Percentiles rank a stretch among this genome's conserved stretches.
phyloP scores from a whole-genome alignment of 2,888 invertebrate genomes.

The Leptogaster cylindrica region DNA sequence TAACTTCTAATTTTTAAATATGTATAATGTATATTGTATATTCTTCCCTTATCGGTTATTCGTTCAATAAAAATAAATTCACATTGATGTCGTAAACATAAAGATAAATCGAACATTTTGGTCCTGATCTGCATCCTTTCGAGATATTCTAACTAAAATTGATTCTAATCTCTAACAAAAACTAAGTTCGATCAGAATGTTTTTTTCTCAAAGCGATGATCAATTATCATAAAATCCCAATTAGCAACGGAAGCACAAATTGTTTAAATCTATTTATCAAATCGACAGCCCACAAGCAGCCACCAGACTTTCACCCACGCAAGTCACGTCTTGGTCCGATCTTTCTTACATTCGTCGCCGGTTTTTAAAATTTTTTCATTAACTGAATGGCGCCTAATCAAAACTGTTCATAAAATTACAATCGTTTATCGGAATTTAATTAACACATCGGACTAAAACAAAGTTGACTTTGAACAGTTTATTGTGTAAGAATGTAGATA shows the following conservation, averaged over 20 bases:
- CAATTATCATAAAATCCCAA: slow-evolving; percentile 37
- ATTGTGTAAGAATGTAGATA: neutral
- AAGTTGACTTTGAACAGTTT: slow-evolving; percentile 15
- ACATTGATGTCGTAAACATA: too few species aligned
- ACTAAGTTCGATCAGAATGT: slow-evolving; percentile 8
- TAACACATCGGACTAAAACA: slow-evolving; percentile 23
- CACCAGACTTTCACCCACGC: slow-evolving; percentile 25
- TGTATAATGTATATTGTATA: too few species aligned
- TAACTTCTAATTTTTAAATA: too few species aligned
- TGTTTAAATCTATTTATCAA: slow-evolving; percentile 33
- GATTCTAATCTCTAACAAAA: too few species aligned
- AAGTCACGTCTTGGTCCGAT: neutral
- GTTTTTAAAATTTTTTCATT: neutral
- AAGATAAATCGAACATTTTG: too few species aligned
- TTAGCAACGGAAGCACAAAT: slow-evolving; percentile 39
- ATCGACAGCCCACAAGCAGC: neutral
- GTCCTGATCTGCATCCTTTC: too few species aligned
- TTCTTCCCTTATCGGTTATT: too few species aligned
- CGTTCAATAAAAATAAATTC: too few species aligned
- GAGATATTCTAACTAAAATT: too few species aligned
- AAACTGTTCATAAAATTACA: slow-evolving; percentile 13
- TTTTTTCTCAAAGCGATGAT: slow-evolving; percentile 23
- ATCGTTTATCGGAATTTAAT: slow-evolving; percentile 34
- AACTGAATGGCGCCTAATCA: slow-evolving; percentile 30
- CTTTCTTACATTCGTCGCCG: neutral